These are phyloP conservation scores for Thalassoma bifasciatum DNA, from an alignment of 2,113 vertebrate species.

Conservation along the genomic window DNA sequence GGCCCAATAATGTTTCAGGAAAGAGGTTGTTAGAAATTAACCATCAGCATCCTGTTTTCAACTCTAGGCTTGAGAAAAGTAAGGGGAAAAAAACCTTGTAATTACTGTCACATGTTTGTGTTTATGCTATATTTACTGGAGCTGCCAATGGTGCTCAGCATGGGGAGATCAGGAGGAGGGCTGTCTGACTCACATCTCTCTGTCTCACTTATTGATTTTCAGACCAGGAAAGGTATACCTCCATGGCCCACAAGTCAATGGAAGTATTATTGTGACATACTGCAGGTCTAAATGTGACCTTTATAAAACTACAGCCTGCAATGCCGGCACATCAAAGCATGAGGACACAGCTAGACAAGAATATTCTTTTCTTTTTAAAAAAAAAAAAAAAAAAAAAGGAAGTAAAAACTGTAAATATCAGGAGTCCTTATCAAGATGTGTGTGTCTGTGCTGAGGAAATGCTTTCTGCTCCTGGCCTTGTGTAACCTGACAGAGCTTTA, in stretches of 20 bases:
- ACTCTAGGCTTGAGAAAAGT: slow-evolving; percentile 64
- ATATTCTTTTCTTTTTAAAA: too few relatives aligned
- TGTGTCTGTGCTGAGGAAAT: not conserved
- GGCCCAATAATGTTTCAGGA: slow-evolving; percentile 68
- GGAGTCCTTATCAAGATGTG: not conserved
- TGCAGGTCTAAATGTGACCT: slow-evolving; percentile 56
- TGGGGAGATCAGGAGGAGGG: slow-evolving; percentile 36
- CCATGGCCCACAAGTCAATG: slow-evolving; percentile 19
- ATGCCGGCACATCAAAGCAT: slow-evolving; percentile 2
- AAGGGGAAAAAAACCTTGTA: slow-evolving; percentile 60
- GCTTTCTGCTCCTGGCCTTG: not conserved
- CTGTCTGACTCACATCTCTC: slow-evolving; percentile 62
- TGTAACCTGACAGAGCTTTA: not conserved
- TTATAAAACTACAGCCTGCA: slow-evolving; percentile 17
- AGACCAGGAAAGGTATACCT: slow-evolving; percentile 47
- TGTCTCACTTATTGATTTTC: slow-evolving; percentile 66
- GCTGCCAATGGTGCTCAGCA: slow-evolving; percentile 21
- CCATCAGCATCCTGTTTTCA: slow-evolving; percentile 67
- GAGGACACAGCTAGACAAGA: not conserved
- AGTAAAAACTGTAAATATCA: slow-evolving; percentile 1
- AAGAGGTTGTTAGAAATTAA: slow-evolving; percentile 72
- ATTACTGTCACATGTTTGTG: slow-evolving; percentile 77
- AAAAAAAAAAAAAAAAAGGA: slow-evolving; percentile 21
- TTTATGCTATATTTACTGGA: slow-evolving; percentile 66
- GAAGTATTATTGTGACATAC: slow-evolving; percentile 57